Evolutionary conservation across 2,888 invertebrate genomes (phyloP).

Genomic region (Rugalucina vietnamica): DNA sequence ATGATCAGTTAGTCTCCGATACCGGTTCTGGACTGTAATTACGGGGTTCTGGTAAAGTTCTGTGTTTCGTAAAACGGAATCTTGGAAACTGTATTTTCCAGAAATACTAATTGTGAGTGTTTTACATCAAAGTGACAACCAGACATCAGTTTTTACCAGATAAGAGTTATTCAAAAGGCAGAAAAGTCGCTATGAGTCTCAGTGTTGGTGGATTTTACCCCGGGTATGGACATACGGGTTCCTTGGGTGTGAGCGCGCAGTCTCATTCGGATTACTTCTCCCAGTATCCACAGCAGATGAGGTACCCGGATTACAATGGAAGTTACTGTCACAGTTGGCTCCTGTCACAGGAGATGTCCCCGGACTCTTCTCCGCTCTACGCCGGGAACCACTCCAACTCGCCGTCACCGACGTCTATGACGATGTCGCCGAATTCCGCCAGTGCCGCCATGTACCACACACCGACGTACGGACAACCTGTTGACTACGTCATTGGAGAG

Average conservation of each 20-base stretch:
- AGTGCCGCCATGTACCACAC: neutral
- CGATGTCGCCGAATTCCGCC: conserved; percentile 42
- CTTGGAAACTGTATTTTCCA: neutral
- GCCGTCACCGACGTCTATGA: conserved; percentile 24
- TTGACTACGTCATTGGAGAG: conserved; percentile 38
- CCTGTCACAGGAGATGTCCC: conserved; percentile 62
- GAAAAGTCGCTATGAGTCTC: conserved; percentile 72
- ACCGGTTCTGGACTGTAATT: conserved; percentile 9
- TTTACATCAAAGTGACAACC: conserved; percentile 65
- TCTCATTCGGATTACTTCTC: conserved; percentile 52
- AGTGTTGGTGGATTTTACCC: conserved; percentile 78
- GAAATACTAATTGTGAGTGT: conserved; percentile 37
- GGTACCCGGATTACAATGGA: conserved; percentile 70
- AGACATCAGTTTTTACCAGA: conserved; percentile 51
- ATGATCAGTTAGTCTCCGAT: conserved; percentile 44
- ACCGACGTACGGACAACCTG: conserved; percentile 9
- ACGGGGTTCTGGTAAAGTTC: neutral
- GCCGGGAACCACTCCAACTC: too few relatives aligned
- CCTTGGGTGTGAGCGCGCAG: conserved; percentile 63
- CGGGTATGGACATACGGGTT: conserved; percentile 75
- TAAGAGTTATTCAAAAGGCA: conserved; percentile 42
- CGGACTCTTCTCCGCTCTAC: conserved; percentile 71
- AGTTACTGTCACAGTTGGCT: conserved; percentile 78
- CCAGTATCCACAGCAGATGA: conserved; percentile 67
- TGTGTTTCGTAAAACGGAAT: conserved; percentile 7